Conservation (phyloP, 1,140 invertebrate genomes). For the Leptoteleia sp. region DNA sequence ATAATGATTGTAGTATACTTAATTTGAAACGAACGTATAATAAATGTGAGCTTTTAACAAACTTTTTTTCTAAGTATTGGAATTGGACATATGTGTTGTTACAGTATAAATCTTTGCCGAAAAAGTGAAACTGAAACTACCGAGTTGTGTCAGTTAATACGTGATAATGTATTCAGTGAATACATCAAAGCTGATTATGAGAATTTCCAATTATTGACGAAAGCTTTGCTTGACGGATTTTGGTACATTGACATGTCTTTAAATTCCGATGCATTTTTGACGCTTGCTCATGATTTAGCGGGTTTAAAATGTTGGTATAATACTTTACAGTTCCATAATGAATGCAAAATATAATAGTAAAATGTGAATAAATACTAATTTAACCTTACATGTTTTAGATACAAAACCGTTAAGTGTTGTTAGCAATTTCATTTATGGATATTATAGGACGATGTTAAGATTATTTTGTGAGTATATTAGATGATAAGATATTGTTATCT, state of each 20-base stretch:
- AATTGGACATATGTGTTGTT: too few species aligned
- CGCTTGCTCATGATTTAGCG: not conserved
- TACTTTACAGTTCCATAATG: not conserved
- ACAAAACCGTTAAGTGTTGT: not conserved
- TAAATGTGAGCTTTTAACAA: too few species aligned
- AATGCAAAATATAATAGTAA: too few species aligned
- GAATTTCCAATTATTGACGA: not conserved
- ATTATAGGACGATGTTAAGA: not conserved
- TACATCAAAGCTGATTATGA: not conserved
- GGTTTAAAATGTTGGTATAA: not conserved
- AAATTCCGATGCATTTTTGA: not conserved
- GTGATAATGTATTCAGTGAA: not conserved
- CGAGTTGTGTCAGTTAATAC: conserved; percentile 1
- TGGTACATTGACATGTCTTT: conserved; percentile 3
- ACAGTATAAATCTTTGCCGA: conserved; percentile 19
- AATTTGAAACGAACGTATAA: too few species aligned
- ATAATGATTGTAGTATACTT: too few species aligned
- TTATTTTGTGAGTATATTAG: not conserved
- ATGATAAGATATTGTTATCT: too few species aligned
- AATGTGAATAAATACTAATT: too few species aligned
- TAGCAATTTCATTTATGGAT: not conserved
- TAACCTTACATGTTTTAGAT: not conserved
- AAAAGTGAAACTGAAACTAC: conserved; percentile 11
- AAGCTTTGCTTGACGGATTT: not conserved
- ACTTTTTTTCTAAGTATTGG: too few species aligned